phyloP scores from a whole-genome alignment of 2,888 invertebrate species.

The Pollenia amentaria region DNA sequence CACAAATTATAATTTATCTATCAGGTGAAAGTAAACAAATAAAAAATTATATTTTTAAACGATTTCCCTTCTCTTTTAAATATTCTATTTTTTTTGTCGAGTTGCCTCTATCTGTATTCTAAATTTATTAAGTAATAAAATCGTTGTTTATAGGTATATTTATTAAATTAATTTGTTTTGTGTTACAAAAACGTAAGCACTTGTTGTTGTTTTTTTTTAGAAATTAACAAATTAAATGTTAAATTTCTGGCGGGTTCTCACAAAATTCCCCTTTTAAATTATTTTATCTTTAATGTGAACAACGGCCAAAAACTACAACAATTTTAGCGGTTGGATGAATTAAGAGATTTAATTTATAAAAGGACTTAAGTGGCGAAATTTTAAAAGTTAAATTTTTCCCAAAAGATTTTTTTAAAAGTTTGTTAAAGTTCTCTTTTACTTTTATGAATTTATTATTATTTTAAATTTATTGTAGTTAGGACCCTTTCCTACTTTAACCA shows the following conservation, averaged over 20 bases:
- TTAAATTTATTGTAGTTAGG: neutral
- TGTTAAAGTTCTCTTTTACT: too few species aligned
- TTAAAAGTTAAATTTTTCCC: neutral
- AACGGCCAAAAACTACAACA: slow-evolving; percentile 1
- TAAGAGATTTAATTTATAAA: neutral
- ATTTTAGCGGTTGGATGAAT: slow-evolving; percentile 6
- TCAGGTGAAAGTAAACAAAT: slow-evolving; percentile 11
- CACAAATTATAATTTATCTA: slow-evolving; percentile 10
- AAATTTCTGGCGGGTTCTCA: slow-evolving; percentile 24
- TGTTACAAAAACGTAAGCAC: neutral
- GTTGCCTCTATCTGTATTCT: neutral
- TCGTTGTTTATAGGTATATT: neutral
- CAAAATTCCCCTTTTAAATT: slow-evolving; percentile 2
- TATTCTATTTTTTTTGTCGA: neutral
- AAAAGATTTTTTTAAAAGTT: neutral
- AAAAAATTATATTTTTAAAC: slow-evolving; percentile 19
- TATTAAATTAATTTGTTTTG: slow-evolving; percentile 14
- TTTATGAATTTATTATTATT: neutral
- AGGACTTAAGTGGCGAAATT: slow-evolving; percentile 24
- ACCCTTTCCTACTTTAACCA: neutral
- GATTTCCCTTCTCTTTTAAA: neutral
- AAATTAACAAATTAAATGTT: slow-evolving; percentile 42
- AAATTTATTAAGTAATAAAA: neutral
- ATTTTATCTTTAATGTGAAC: neutral
- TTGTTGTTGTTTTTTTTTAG: slow-evolving; percentile 20